These are phyloP conservation scores for Miniopterus natalensis DNA, from an alignment of 2,113 vertebrate species.

Conservation along the genomic window DNA sequence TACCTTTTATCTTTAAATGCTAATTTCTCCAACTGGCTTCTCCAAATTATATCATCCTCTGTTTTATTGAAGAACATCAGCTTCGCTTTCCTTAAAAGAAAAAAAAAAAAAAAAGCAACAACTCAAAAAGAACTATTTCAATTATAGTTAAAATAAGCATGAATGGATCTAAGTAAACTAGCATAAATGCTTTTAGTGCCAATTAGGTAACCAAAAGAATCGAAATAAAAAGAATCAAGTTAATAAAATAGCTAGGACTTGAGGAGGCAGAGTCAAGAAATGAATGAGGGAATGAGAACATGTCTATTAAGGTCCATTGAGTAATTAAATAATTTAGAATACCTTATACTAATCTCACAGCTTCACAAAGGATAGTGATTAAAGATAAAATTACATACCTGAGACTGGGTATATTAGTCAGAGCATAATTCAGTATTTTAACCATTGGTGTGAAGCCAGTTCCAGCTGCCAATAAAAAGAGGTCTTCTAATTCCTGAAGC, in stretches of 20 bases:
- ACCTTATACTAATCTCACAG: conserved; percentile 32
- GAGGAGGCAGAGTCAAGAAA: conserved; percentile 17
- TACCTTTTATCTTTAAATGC: conserved; percentile 92
- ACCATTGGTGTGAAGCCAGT: conserved; percentile 98
- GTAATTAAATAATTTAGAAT: conserved; percentile 21
- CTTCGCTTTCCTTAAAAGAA: conserved; percentile 90
- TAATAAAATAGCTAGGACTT: not conserved
- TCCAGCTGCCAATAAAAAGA: conserved; percentile 95
- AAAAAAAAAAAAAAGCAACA: not conserved
- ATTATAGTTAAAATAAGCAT: conserved; percentile 52
- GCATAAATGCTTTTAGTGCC: conserved; percentile 20
- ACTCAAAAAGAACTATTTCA: conserved; percentile 48
- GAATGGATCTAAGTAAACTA: not conserved
- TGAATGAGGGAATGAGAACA: not conserved
- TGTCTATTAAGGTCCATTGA: not conserved
- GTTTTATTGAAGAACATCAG: conserved; percentile 96
- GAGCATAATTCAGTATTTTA: conserved; percentile 90
- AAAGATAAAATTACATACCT: conserved; percentile 87
- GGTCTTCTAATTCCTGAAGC: conserved; percentile 90
- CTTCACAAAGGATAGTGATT: conserved; percentile 25
- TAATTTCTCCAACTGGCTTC: conserved; percentile 91
- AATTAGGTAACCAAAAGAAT: conserved; percentile 2
- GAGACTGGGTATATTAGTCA: conserved; percentile 87
- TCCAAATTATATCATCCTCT: conserved; percentile 96
- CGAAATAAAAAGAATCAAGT: conserved; percentile 51